These are phyloP conservation scores for Crocodylus rhombifer DNA, from an alignment of 2,797 vertebrate genomes.

Conservation along the genomic window DNA sequence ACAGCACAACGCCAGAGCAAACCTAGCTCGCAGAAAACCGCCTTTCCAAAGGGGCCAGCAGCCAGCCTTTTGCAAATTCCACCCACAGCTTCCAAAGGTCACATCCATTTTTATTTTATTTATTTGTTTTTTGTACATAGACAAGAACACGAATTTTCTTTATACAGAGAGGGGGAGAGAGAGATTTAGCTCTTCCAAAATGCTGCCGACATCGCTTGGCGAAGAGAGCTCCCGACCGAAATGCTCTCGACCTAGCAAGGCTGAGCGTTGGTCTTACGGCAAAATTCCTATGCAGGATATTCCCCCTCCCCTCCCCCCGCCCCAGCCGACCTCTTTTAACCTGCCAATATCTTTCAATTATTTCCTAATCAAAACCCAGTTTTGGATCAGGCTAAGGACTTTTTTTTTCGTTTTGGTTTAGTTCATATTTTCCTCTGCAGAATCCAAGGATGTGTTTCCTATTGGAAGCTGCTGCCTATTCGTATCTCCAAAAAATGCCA, in stretches of 20 bases:
- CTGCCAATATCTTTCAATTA: neutral
- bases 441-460: neutral
- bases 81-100: constrained; percentile 39
- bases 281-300: constrained; percentile 57
- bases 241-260: constrained; percentile 31
- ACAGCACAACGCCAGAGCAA: too few relatives aligned
- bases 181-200: neutral
- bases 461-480: neutral
- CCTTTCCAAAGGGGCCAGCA: constrained; percentile 31
- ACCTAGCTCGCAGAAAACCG: constrained; percentile 24
- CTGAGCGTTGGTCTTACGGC: neutral
- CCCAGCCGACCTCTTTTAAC: constrained; percentile 35
- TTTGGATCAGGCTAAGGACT: neutral
- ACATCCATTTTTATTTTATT: neutral
- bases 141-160: neutral
- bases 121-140: accelerated
- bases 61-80: neutral
- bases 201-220: constrained; percentile 62
- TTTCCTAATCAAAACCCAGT: neutral
- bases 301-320: neutral
- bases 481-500: neutral
- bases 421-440: neutral
- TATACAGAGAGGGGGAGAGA: too few relatives aligned
- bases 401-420: neutral
- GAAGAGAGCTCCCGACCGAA: constrained; percentile 40